Base-by-base conservation (phyloP, 2,888 invertebrate genomes). In the Eudasyphora cyanicolor region DNA sequence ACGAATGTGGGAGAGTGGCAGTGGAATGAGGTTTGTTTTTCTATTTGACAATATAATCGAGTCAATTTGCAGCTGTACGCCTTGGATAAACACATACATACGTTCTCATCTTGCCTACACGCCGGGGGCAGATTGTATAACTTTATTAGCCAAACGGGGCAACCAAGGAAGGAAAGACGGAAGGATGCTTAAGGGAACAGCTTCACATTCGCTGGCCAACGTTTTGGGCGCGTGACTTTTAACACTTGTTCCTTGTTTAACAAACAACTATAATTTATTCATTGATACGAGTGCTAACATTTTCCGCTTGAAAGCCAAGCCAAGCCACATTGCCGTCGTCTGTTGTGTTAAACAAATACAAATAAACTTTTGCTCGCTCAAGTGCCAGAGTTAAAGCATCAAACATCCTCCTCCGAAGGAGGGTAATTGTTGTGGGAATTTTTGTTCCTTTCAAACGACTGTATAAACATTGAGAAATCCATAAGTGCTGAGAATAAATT, bases 141-240 rank as follows among this genome's bases (percentile, higher is more conserved):
- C 77, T 81, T 82, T 82, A 82, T 84, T 79, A 42, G 64, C 38
- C n/a, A n/a, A n/a, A n/a, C n/a, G n/a, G n/a, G n/a, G n/a, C n/a
- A n/a, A 62, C 12, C 12, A 14, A 14, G 45, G n/a, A 60, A 29
- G 12, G 29, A 27, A 71, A 57, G 84, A 3, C 8, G 4, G 38
- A 45, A 12, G 45, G 45, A n/a, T 12, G 45, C 38, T n/a, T n/a
- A n/a, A n/a, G n/a, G 6, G 38, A 38, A 45, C 45, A 38, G 38
- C 38, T 38, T 38, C 38, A n/a, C 17, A 49, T 49, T 14, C 51
- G 5, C 10, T 7, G 35, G 6, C 57, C 57, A 57, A 24, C 24
- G 27, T 27, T 84, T 78, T 81, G 85, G 86, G 90, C 89, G 89
- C 89, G 89, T 89, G 89, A 89, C 89, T 89, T 89, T 89, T 90